phyloP scores from a whole-genome alignment of 2,797 vertebrate genomes.

The Trematomus bernacchii region DNA sequence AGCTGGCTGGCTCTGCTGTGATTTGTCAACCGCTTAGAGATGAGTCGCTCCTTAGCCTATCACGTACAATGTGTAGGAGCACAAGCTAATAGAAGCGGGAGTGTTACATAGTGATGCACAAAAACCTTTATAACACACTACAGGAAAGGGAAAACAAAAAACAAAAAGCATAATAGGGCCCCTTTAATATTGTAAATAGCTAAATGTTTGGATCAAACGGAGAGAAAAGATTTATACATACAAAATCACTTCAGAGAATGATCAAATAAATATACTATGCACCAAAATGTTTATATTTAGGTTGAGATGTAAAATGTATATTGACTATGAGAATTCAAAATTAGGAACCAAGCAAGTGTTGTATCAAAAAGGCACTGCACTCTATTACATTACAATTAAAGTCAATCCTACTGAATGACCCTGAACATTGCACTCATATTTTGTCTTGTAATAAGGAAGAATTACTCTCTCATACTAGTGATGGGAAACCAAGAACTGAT shows the following conservation, averaged over 20 bases:
- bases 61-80: too few species aligned
- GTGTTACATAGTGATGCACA: too few species aligned
- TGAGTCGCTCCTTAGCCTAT: too few species aligned
- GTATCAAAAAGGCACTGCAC: neutral
- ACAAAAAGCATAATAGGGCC: too few species aligned
- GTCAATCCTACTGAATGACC: neutral
- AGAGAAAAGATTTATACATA: neutral
- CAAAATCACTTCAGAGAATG: too few species aligned
- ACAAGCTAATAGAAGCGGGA: too few species aligned
- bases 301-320: neutral
- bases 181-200: too few species aligned
- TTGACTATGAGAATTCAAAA: neutral
- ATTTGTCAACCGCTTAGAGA: too few species aligned
- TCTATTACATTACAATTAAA: slow-evolving; percentile 6
- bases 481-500: neutral
- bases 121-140: too few species aligned
- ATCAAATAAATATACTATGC: neutral
- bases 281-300: neutral
- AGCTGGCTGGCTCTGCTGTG: too few species aligned
- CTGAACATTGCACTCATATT: neutral
- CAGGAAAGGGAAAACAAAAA: too few species aligned
- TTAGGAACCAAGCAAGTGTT: neutral
- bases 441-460: neutral
- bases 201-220: neutral
- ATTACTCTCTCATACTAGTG: neutral